These are phyloP conservation scores for Drosophila elegans DNA, from an alignment of 1,140 invertebrate species.

Conservation along the genomic window DNA sequence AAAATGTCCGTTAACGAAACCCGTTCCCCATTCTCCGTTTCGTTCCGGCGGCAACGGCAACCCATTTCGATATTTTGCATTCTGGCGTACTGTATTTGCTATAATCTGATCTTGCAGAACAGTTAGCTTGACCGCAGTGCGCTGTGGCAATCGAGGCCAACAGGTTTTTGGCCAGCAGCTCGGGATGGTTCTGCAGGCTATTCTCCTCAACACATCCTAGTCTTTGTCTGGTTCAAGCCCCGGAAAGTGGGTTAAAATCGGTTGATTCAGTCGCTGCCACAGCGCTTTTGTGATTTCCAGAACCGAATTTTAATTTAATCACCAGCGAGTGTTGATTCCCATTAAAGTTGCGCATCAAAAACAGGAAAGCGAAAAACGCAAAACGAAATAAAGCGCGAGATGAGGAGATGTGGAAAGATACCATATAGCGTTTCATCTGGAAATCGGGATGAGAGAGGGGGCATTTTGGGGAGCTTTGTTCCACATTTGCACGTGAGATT, in stretches of 20 bases:
- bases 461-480: slow-evolving; percentile 58
- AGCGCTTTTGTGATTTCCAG: slow-evolving; percentile 19
- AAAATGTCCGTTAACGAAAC: slow-evolving; percentile 45
- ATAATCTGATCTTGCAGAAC: slow-evolving; percentile 71
- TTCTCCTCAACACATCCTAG: slow-evolving; percentile 17
- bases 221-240: slow-evolving; percentile 9
- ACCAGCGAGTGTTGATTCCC: slow-evolving; percentile 39
- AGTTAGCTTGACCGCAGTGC: slow-evolving; percentile 70
- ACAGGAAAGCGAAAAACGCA: slow-evolving; percentile 35
- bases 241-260: slow-evolving; percentile 47
- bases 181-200: slow-evolving; percentile 47
- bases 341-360: slow-evolving; percentile 39
- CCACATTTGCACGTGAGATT: slow-evolving; percentile 80
- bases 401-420: slow-evolving; percentile 14
- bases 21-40: slow-evolving; percentile 30
- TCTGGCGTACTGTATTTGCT: slow-evolving; percentile 58
- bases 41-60: slow-evolving; percentile 31
- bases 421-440: slow-evolving; percentile 3
- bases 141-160: slow-evolving; percentile 62
- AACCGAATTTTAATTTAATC: slow-evolving; percentile 57
- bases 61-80: slow-evolving; percentile 69
- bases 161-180: slow-evolving; percentile 58
- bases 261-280: slow-evolving; percentile 20
- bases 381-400: slow-evolving; percentile 40
- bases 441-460: slow-evolving; percentile 27